These are phyloP conservation scores for Halocynthia roretzi DNA, from an alignment of 23 tunicate genomes.

Conservation along the genomic window DNA sequence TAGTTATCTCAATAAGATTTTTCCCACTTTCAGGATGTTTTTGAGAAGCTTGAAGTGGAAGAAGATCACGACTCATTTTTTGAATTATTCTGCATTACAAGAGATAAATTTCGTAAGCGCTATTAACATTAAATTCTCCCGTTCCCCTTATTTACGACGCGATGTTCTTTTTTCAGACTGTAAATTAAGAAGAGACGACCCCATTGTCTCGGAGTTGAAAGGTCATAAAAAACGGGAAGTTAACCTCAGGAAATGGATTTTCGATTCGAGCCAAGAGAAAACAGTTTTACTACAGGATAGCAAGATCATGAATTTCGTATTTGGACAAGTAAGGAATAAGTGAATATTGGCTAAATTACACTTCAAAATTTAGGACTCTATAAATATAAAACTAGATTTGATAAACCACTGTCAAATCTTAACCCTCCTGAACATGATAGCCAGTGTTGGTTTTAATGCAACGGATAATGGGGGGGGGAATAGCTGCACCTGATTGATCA, in stretches of 20 bases:
- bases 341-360: not conserved
- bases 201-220: slow-evolving; percentile 35
- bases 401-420: too few relatives aligned
- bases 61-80: slow-evolving; percentile 21
- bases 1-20: not conserved
- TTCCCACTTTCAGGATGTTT: slow-evolving; percentile 33
- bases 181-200: slow-evolving; percentile 35
- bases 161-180: slow-evolving; percentile 15
- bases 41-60: slow-evolving; percentile 37
- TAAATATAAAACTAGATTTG: too few relatives aligned
- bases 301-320: slow-evolving; percentile 4
- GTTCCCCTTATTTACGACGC: not conserved
- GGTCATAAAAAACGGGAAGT: slow-evolving; percentile 50
- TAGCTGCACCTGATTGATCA: too few relatives aligned
- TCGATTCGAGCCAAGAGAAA: slow-evolving; percentile 36
- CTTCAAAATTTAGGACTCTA: too few relatives aligned
- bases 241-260: slow-evolving; percentile 60
- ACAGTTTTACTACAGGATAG: slow-evolving; percentile 12
- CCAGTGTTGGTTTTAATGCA: too few relatives aligned
- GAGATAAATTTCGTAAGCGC: slow-evolving; percentile 66
- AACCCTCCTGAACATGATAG: too few relatives aligned
- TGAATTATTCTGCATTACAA: slow-evolving; percentile 29
- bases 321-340: slow-evolving; percentile 30
- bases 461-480: too few relatives aligned
- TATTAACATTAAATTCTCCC: not conserved